phyloP scores from a whole-genome alignment of 2,797 vertebrate species.

The Anguilla megastoma region DNA sequence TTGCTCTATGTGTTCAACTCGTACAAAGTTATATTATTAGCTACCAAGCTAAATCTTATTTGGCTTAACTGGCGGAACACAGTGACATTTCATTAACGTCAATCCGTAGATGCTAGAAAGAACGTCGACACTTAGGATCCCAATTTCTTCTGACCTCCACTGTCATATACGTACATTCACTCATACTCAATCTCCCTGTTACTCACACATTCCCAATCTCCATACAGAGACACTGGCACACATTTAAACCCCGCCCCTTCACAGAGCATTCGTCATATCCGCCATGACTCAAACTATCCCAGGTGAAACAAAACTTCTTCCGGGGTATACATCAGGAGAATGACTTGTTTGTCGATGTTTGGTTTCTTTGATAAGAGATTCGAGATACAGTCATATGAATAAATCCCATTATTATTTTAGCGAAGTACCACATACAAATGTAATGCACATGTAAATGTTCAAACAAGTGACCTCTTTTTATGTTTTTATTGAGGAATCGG shows the following conservation, averaged over 20 bases:
- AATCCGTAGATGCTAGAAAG: slow-evolving; percentile 48
- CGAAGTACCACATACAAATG: too few species aligned
- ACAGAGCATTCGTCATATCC: slow-evolving; percentile 24
- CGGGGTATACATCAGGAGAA: neutral
- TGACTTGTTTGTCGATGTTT: neutral
- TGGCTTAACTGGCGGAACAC: slow-evolving; percentile 9
- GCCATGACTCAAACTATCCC: slow-evolving; percentile 36
- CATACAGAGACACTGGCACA: slow-evolving; percentile 29
- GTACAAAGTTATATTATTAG: slow-evolving; percentile 14
- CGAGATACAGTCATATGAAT: too few species aligned
- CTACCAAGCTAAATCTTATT: slow-evolving; percentile 18
- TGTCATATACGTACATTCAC: slow-evolving; percentile 33
- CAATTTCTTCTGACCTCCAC: slow-evolving; percentile 36
- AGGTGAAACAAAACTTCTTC: neutral
- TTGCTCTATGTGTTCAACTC: slow-evolving; percentile 32
- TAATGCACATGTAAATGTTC: too few species aligned
- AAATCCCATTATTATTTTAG: too few species aligned
- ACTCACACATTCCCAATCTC: slow-evolving; percentile 20
- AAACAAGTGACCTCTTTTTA: too few species aligned
- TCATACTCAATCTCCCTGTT: slow-evolving; percentile 27
- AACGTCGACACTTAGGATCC: slow-evolving; percentile 47
- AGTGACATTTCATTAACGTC: slow-evolving; percentile 9
- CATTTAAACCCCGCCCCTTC: slow-evolving; percentile 23
- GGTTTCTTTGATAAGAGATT: too few species aligned
- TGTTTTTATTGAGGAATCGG: too few species aligned